Base-by-base conservation (phyloP, 1,140 invertebrate species). In the Neodiprion virginianus region DNA sequence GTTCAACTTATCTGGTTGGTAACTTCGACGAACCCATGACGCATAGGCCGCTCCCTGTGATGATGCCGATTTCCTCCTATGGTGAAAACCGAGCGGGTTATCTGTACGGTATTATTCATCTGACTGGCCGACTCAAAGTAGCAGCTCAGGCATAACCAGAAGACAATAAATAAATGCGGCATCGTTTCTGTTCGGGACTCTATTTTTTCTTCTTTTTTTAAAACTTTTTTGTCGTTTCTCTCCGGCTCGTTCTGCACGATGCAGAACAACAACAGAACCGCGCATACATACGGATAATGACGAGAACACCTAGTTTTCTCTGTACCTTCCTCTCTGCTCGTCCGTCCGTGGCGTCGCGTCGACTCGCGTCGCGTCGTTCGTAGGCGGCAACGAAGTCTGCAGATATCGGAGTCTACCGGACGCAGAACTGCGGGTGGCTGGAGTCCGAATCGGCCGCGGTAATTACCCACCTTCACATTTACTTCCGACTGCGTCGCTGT, bases 401-500 rank as follows among this genome's bases (percentile, higher is more conserved):
- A 40, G 28, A 40, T 40, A 40, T 17, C 53, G 8, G 53, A 61
- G 0, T 40, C 28, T 40, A 12, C n/a, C 53, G 28, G 28, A 40
- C 2, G 28, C 28, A 40, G 28, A 40, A 40, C 28, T 40, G 28
- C 28, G 28, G 28, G 28, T 40, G 28, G 28, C 28, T 61, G 53
- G 28, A 40, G 28, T 40, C 28, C 28, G 49, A 11, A 65, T 50
- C 48, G 65, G 48, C 9, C 53, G 70, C 11, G 47, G 74, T 73
- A 76, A 76, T 76, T 76, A 76, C 75, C 75, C 66, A 67, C 68
- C 49, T 75, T 75, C 40, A 69, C 74, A 72, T 75, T 53, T 78
- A 85, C 84, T 87, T 87, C 83, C 85, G 85, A 87, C 79, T 82
- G 67, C 8, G 21, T 69, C 67, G 70, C 23, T 49, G 9, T 50